Base-by-base conservation (phyloP, 1,140 invertebrate genomes). In the Hyles euphorbiae region DNA sequence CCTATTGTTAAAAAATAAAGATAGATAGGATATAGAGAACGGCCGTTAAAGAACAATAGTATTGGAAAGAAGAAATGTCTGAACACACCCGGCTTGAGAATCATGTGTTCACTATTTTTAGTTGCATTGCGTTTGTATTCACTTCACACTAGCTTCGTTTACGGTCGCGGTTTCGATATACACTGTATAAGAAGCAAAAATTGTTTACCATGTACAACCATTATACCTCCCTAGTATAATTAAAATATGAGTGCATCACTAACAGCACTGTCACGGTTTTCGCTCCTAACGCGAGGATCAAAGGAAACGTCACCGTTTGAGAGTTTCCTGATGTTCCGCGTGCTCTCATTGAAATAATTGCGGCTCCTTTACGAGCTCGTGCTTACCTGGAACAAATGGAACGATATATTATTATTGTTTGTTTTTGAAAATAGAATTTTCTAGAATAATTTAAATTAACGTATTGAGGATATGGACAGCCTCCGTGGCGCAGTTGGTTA, bases 211-310 rank as follows among this genome's bases (percentile, higher is more conserved):
- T 40, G 36, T 5, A 5, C 36, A 40, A 5, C 36, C 36, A 8
- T 40, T 40, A 0, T 22, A 22, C 22, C 22, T 22, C 22, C 22
- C 22, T 22, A 22, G 22, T 5, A 40, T 40, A 40, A 40, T 40
- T 40, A 40, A 40, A 40, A 40, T 8, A 5, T 5, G 8, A 40
- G 5, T 40, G 36, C 36, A 2, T 40, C 34, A 34, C 50, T 34
- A 58, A 71, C 64, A 45, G 64, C 65, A 67, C 70, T 68, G 62
- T 60, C 54, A 58, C 60, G 53, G 45, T 34, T 65, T 61, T 55
- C 40, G 44, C 22, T 46, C 53, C 34, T 51, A 36, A 49, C 50
- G 59, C 61, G 60, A 49, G 53, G 53, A 71, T 68, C 61, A 72
- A 72, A 72, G 63, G 36, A 45, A 44, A 63, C 56, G 57, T 60